Evolutionary conservation across 2,797 vertebrate species (phyloP).

Genomic region (Artibeus jamaicensis): DNA sequence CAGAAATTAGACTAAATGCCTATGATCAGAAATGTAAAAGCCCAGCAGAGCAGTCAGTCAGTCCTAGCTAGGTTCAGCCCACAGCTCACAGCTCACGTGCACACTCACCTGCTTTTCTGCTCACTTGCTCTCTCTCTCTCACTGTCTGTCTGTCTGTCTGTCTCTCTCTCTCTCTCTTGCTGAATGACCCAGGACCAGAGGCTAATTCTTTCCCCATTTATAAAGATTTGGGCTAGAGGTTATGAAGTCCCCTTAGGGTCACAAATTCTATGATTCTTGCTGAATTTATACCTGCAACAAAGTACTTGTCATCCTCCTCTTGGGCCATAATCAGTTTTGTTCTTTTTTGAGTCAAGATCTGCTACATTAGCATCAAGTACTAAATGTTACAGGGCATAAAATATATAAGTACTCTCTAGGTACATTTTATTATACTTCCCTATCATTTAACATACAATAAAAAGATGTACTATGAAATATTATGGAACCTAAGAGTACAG

Average conservation of each 20-base stretch:
- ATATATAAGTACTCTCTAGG: slow-evolving; percentile 73
- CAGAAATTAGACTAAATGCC: not conserved
- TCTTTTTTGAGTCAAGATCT: slow-evolving; percentile 57
- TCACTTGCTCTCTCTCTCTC: too few relatives aligned
- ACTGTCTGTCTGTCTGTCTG: not conserved
- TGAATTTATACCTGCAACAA: slow-evolving; percentile 1
- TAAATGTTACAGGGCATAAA: slow-evolving; percentile 75
- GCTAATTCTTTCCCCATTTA: not conserved
- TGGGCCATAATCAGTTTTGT: slow-evolving; percentile 29
- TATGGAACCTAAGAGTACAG: slow-evolving; percentile 67
- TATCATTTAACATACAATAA: slow-evolving; percentile 77
- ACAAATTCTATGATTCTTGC: not conserved
- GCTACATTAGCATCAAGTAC: slow-evolving; percentile 66
- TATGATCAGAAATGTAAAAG: not conserved
- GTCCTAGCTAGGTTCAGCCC: not conserved
- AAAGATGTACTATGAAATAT: slow-evolving; percentile 70
- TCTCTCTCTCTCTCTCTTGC: not conserved
- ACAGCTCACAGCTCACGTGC: not conserved
- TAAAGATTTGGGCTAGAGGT: not conserved
- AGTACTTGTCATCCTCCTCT: not conserved
- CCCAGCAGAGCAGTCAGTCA: not conserved
- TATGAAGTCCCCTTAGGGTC: not conserved
- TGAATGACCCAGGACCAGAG: not conserved
- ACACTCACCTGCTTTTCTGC: too few relatives aligned
- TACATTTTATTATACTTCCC: slow-evolving; percentile 73